Evolutionary conservation across 2,113 vertebrate species (phyloP).

Genomic region (Leucosticte australis): DNA sequence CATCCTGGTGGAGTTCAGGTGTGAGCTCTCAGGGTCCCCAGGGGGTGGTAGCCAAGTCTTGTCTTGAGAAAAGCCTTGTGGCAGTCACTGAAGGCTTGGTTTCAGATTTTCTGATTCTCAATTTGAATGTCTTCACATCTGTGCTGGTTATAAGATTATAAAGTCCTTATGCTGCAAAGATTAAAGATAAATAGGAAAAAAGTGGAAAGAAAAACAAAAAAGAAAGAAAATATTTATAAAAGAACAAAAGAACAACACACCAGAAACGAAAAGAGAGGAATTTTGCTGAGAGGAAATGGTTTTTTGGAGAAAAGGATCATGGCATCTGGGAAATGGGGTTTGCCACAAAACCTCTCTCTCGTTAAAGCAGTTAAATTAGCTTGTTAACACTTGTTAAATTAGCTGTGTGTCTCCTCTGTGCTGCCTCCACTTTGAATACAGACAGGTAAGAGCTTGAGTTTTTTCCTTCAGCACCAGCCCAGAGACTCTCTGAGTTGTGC

Average conservation of each 20-base stretch:
- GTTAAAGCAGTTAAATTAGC: too few species aligned
- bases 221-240: neutral
- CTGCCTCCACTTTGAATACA: neutral
- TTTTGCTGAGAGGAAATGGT: neutral
- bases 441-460: neutral
- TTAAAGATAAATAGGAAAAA: neutral
- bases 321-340: neutral
- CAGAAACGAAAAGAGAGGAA: neutral
- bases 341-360: neutral
- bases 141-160: neutral
- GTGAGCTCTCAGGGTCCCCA: neutral
- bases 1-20: neutral
- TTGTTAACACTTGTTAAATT: neutral
- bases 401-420: neutral
- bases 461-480: neutral
- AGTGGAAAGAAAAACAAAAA: accelerated
- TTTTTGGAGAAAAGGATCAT: neutral
- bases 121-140: neutral
- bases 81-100: neutral
- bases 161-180: neutral
- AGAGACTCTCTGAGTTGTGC: neutral
- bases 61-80: neutral
- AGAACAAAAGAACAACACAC: neutral
- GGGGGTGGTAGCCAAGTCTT: neutral
- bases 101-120: neutral